Evolutionary conservation across 2,888 invertebrate genomes (phyloP), one percentile per base, ranked within the genome.

Genomic region (Charanyca ferruginea): DNA sequence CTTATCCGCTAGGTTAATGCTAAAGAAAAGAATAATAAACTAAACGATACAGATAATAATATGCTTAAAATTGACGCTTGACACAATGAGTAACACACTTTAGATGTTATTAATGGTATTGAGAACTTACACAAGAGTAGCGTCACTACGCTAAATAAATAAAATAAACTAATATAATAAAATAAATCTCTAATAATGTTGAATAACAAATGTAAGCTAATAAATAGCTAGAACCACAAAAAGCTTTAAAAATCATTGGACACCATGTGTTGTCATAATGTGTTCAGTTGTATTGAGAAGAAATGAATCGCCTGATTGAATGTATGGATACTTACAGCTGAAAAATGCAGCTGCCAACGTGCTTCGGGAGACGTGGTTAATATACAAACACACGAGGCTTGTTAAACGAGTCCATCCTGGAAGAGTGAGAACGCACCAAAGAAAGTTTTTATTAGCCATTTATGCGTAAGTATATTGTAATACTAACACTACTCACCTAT

Each of bases 331-430:
- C 84, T 94, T 95, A 79, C 97, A 99, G 99, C 97, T 99, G 96
- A 99, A 99, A 97, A 99, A 99, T 96, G 99, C 99, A 83, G 99
- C 99, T 83, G 99, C 99, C 79, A 99, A 99, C 96, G 99, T 99
- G 85, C 97, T 99, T 84, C 97, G 99, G 86, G 99, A 99, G 96
- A 99, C 99, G 85, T 99, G 99, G 99, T 97, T 99, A 91, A 99
- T 99, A 93, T 99, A 99, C 96, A 99, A 99, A 96, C 98, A 99
- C 95, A 99, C 99, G 88, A 98, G 99, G 93, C 97, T 99, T 89
- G 99, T 99, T 89, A 99, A 99, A 96, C 97, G 99, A 92, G 99
- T 99, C 71, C 99, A 99, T 95, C 98, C 98, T 73, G 98, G 98
- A 85, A 97, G 98, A 95, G 99, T 99, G 85, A 97, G 99, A 90